phyloP scores from a whole-genome alignment of 2,888 invertebrate species.

The Norana najaformis region DNA sequence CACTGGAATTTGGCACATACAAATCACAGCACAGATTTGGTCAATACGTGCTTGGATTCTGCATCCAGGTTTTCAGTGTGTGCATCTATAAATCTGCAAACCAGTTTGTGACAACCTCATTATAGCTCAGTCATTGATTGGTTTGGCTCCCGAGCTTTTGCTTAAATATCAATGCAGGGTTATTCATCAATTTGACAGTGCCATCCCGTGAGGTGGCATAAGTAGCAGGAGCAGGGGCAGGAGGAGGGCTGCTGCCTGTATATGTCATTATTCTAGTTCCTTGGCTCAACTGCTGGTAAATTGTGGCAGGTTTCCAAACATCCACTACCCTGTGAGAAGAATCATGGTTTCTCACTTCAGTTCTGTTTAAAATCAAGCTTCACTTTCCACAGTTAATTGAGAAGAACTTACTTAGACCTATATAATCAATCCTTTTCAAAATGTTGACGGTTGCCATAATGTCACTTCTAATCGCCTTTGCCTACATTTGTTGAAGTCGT shows the following conservation, averaged over 20 bases:
- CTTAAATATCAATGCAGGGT: background rate
- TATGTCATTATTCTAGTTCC: background rate
- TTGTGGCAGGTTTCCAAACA: too few relatives aligned
- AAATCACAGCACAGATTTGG: background rate
- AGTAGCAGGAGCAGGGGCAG: too few relatives aligned
- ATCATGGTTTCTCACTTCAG: background rate
- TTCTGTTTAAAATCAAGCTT: background rate
- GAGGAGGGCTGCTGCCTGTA: background rate
- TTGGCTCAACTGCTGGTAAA: too few relatives aligned
- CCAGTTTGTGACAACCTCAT: too few relatives aligned
- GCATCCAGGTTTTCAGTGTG: too few relatives aligned
- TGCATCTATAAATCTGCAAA: background rate
- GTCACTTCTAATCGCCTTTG: background rate
- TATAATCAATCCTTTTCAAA: background rate
- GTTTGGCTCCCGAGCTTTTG: background rate
- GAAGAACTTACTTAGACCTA: too few relatives aligned
- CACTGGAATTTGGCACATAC: background rate
- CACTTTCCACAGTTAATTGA: background rate
- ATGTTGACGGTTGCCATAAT: background rate
- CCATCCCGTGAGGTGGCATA: background rate
- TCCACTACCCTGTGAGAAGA: too few relatives aligned
- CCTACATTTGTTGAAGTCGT: background rate
- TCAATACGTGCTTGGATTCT: background rate
- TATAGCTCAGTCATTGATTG: background rate
- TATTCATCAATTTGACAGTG: background rate